A percentile compares a stretch with the other conserved stretches of the same genome.
phyloP scores from a whole-genome alignment of 2,113 vertebrate genomes.

The Ailurus styani region DNA sequence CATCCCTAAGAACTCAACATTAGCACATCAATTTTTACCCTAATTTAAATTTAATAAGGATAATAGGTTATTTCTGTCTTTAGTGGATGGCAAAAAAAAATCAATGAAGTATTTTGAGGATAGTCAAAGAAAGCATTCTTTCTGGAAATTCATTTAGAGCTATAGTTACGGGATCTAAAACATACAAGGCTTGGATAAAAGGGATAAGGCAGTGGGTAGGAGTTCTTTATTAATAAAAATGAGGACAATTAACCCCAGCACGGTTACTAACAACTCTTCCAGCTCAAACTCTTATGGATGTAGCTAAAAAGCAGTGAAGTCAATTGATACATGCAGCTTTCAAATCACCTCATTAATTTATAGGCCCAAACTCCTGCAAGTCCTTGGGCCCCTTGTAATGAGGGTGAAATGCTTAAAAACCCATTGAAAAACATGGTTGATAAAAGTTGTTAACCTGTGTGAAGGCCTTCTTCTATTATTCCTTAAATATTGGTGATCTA shows the following conservation, averaged over 20 bases:
- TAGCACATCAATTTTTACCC: not conserved
- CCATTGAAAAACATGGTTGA: not conserved
- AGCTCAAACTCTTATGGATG: not conserved
- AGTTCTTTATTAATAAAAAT: slow-evolving; percentile 17
- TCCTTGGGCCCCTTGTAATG: not conserved
- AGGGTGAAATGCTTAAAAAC: not conserved
- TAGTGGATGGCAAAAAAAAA: not conserved
- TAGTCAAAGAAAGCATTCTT: slow-evolving; percentile 36
- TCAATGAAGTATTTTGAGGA: not conserved
- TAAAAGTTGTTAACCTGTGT: not conserved
- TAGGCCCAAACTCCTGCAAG: not conserved
- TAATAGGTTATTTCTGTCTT: slow-evolving; percentile 20
- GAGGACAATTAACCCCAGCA: not conserved
- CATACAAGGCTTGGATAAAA: slow-evolving; percentile 18
- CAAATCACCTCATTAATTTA: not conserved
- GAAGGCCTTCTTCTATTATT: not conserved
- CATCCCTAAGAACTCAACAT: slow-evolving; percentile 9
- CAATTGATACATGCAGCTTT: not conserved
- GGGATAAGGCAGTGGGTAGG: not conserved
- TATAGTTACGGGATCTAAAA: not conserved
- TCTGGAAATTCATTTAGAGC: not conserved
- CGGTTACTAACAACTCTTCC: not conserved
- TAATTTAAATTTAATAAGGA: slow-evolving; percentile 58
- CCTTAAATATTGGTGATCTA: not conserved
- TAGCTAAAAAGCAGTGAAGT: not conserved